phyloP scores from a whole-genome alignment of 1,140 invertebrate genomes.

The Varroa destructor region DNA sequence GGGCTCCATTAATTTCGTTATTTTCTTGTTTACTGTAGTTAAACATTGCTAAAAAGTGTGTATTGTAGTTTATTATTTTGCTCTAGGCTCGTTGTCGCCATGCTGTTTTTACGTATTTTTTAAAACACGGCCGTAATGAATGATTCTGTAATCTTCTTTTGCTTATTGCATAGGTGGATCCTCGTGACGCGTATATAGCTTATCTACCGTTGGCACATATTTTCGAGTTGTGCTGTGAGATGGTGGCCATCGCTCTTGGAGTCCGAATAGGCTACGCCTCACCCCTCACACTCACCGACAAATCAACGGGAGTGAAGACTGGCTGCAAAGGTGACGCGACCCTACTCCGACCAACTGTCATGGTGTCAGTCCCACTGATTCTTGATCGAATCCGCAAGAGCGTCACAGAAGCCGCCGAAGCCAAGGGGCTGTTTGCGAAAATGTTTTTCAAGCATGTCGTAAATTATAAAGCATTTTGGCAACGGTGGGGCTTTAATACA shows the following conservation, averaged over 20 bases:
- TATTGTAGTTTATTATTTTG: no score
- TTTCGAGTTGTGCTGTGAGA: conserved; percentile 65
- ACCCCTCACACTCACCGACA: conserved; percentile 37
- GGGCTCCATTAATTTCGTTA: no score
- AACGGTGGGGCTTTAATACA: conserved; percentile 30
- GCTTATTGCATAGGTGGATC: conserved; percentile 36
- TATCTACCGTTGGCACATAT: conserved; percentile 95
- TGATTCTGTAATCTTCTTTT: background rate
- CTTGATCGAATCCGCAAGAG: conserved; percentile 35
- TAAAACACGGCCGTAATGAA: no score
- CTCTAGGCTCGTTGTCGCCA: no score
- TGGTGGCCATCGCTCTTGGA: conserved; percentile 35
- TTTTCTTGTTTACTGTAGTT: no score
- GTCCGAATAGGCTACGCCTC: conserved; percentile 38
- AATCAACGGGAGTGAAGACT: conserved; percentile 36
- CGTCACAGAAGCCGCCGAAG: conserved; percentile 32
- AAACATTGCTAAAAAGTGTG: no score
- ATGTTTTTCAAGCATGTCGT: conserved; percentile 28
- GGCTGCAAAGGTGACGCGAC: conserved; percentile 37
- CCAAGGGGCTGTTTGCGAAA: conserved; percentile 29
- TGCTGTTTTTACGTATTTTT: no score
- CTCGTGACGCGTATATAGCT: conserved; percentile 70
- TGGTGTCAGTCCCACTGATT: conserved; percentile 37
- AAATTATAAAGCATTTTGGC: conserved; percentile 34
- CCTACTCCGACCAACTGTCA: conserved; percentile 37